These are phyloP conservation scores for Eupithecia abbreviata DNA, from an alignment of 2,888 invertebrate genomes.

Conservation along the genomic window DNA sequence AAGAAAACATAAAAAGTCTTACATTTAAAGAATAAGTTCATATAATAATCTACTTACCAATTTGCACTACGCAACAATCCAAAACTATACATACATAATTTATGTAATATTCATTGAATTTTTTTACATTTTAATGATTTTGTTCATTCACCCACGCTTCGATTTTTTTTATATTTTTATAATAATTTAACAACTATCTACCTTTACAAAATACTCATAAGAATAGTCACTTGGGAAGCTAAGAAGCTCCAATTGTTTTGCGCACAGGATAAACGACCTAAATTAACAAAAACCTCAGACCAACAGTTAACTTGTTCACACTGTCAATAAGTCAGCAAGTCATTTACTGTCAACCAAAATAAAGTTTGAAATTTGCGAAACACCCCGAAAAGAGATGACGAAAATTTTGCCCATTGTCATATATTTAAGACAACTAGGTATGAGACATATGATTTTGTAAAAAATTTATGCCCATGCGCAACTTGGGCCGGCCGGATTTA, in stretches of 20 bases:
- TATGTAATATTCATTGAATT: slow-evolving; percentile 23
- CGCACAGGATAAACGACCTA: slow-evolving; percentile 22
- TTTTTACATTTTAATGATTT: slow-evolving; percentile 39
- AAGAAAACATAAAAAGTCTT: slow-evolving; percentile 22
- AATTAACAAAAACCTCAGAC: not conserved
- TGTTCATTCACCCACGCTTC: slow-evolving; percentile 53
- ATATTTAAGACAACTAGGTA: too few species aligned
- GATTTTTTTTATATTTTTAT: slow-evolving; percentile 52
- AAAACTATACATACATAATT: slow-evolving; percentile 29
- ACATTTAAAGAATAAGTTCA: slow-evolving; percentile 21
- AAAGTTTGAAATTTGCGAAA: too few species aligned
- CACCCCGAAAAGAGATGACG: too few species aligned
- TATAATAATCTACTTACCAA: slow-evolving; percentile 21
- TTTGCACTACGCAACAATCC: slow-evolving; percentile 22
- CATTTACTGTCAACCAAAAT: not conserved
- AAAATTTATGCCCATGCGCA: slow-evolving; percentile 8
- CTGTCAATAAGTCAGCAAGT: not conserved
- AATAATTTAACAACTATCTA: slow-evolving; percentile 53
- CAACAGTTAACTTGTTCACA: not conserved
- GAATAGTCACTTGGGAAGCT: slow-evolving; percentile 52
- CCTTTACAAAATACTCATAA: slow-evolving; percentile 55
- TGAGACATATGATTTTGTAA: too few species aligned
- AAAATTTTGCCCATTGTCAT: too few species aligned
- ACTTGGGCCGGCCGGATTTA: slow-evolving; percentile 54
- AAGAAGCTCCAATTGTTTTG: slow-evolving; percentile 20